Evolutionary conservation across 2,113 vertebrate genomes (phyloP).

Genomic region (Spea bombifrons): DNA sequence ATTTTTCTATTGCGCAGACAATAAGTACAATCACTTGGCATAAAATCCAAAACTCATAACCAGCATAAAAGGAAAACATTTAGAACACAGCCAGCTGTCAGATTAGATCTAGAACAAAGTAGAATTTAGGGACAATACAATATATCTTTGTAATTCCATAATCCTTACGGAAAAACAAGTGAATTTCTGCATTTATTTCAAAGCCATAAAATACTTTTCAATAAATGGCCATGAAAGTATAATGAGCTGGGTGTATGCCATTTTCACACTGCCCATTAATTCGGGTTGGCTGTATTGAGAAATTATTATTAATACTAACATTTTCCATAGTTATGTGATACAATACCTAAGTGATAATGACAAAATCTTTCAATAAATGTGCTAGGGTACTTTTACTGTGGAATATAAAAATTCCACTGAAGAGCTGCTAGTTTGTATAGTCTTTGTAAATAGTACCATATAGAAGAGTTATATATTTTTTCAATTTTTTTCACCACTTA

Average conservation of each 20-base stretch:
- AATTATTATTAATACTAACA: not conserved
- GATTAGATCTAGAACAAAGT: conserved; percentile 3
- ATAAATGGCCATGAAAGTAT: not conserved
- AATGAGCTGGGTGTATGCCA: not conserved
- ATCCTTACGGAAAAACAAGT: not conserved
- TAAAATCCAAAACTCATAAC: not conserved
- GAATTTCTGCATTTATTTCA: not conserved
- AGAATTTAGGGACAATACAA: not conserved
- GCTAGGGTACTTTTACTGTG: too few relatives aligned
- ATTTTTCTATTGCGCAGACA: not conserved
- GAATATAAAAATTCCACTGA: too few relatives aligned
- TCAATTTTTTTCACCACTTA: too few relatives aligned
- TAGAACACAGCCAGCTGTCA: conserved; percentile 7
- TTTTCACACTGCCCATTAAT: not conserved
- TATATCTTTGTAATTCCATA: not conserved
- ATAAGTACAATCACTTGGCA: conserved; percentile 4
- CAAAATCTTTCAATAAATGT: too few relatives aligned
- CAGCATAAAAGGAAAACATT: not conserved
- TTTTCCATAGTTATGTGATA: not conserved
- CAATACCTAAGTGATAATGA: too few relatives aligned
- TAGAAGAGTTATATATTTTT: too few relatives aligned
- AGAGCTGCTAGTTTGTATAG: too few relatives aligned
- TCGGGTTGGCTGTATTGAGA: not conserved
- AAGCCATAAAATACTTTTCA: not conserved
- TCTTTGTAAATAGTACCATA: too few relatives aligned